Evolutionary conservation across 2,113 vertebrate species (phyloP), one percentile per base, ranked within the genome.

Genomic region (Thalassoma bifasciatum): DNA sequence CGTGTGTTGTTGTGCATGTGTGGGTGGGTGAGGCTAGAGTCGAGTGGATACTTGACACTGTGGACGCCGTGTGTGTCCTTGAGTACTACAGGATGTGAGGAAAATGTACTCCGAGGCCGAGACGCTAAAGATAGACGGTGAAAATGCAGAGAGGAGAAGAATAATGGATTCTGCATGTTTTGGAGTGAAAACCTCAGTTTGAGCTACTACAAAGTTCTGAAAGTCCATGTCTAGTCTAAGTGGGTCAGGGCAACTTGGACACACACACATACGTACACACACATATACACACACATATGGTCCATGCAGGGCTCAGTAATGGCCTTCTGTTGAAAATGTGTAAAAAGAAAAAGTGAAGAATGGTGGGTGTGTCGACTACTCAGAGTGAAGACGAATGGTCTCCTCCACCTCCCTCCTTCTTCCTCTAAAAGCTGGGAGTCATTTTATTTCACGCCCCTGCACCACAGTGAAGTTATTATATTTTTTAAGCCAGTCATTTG

Each of bases 151-250:
- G 63, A 80, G 74, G 30, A 17, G 61, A 49, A 21, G 77, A 75
- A 74, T 61, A 74, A 87, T 81, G 46, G 69, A 72, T 59, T 62
- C 42, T 66, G 58, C 76, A 64, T 79, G 57, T 89, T 81, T 75
- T 67, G 24, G 47, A 49, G 42, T 50, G 44, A 16, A 46, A 42
- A 50, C 24, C 46, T 63, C n/a, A 37, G 26, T n/a, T 10, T 10
- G n/a, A 75, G 67, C 57, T 58, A 40, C 53, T 66, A 34, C 26
- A 34, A 7, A 17, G 7, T 67, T 76, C 64, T 46, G 7, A 2
- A 81, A 47, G 68, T 69, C 69, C 46, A 61, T 64, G 66, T 9
- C 34, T 44, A 9, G 37, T 61, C 54, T 34, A 85, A 83, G 72
- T 88, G 75, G 86, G 88, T 63, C 88, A 86, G 1, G 34, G 30